Conservation (phyloP, 2,113 vertebrate genomes). For the Struthidea cinerea region DNA sequence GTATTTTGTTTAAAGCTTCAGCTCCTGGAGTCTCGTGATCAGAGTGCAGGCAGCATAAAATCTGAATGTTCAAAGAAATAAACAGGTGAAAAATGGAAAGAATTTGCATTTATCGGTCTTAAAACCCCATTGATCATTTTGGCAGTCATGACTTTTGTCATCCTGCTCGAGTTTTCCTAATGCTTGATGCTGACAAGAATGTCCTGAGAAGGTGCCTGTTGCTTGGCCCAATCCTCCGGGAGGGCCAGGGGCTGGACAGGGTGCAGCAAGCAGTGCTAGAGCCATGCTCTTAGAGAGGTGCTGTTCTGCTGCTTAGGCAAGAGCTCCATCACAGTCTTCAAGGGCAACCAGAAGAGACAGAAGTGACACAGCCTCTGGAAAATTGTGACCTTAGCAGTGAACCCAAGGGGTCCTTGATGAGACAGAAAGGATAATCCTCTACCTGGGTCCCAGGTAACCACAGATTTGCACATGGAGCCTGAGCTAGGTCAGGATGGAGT, state of each 20-base stretch:
- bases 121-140: not conserved
- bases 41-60: not conserved
- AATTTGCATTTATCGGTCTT: not conserved
- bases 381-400: not conserved
- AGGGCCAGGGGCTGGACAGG: not conserved
- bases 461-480: not conserved
- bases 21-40: not conserved
- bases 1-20: not conserved
- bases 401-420: not conserved
- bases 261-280: not conserved
- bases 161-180: not conserved
- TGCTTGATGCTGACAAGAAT: not conserved
- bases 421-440: not conserved
- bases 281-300: not conserved
- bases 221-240: not conserved
- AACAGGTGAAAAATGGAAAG: not conserved
- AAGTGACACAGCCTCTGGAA: not conserved
- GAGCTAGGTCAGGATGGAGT: not conserved
- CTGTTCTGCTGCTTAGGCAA: not conserved
- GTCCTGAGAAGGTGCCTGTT: accelerated
- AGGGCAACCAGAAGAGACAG: not conserved
- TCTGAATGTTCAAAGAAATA: not conserved
- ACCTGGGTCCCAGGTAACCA: not conserved
- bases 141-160: not conserved
- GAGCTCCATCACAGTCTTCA: not conserved